Evolutionary conservation across 2,113 vertebrate species (phyloP).

Genomic region (Lepidothrix coronata): DNA sequence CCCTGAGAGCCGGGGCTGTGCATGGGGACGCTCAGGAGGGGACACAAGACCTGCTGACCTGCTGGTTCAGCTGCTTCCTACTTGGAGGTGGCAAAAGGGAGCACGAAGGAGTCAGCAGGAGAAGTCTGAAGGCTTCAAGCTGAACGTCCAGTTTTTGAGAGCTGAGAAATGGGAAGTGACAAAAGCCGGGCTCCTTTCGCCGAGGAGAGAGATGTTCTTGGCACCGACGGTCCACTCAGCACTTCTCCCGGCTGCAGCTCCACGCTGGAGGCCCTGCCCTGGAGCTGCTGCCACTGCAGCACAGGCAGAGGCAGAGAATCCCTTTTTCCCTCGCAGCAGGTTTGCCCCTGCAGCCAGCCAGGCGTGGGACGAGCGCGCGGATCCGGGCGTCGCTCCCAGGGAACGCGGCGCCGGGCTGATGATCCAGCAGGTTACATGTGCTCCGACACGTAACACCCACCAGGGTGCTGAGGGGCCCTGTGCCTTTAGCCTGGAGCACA

Average conservation of each 20-base stretch:
- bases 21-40: background rate
- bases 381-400: background rate
- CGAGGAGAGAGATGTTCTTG: background rate
- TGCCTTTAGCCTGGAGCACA: background rate
- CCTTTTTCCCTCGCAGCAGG: background rate
- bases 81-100: background rate
- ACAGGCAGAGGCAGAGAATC: background rate
- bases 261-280: background rate
- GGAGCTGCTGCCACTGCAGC: background rate
- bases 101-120: background rate
- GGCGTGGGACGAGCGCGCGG: rapidly evolving
- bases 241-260: background rate
- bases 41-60: background rate
- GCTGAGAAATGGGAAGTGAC: conserved; percentile 10
- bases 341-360: background rate
- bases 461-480: background rate
- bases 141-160: background rate
- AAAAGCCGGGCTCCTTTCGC: background rate
- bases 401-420: background rate
- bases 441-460: background rate
- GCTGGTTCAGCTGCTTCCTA: background rate
- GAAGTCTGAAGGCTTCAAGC: background rate
- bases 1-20: rapidly evolving
- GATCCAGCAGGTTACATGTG: background rate
- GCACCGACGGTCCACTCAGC: background rate